These are phyloP conservation scores for Pardalotus punctatus DNA, from an alignment of 2,113 vertebrate genomes.

Conservation along the genomic window DNA sequence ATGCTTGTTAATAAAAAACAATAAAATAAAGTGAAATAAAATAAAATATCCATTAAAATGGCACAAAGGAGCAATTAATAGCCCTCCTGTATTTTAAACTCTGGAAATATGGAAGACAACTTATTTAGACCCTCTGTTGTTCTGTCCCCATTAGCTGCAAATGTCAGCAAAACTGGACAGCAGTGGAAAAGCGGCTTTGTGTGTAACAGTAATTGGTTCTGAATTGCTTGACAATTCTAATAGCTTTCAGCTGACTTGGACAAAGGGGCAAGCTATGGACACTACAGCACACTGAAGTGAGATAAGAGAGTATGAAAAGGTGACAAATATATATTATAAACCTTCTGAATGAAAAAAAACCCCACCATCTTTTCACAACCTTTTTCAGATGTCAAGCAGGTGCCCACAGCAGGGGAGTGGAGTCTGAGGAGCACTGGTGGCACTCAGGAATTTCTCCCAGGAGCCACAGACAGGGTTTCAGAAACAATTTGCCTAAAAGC, in stretches of 20 bases:
- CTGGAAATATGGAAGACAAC: neutral
- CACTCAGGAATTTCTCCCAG: neutral
- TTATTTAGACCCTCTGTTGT: neutral
- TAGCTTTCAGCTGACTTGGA: neutral
- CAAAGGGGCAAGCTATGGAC: neutral
- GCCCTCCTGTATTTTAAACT: neutral
- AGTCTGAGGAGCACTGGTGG: neutral
- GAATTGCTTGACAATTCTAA: neutral
- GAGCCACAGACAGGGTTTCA: fast-evolving
- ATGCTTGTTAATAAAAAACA: neutral
- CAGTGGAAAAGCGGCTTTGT: neutral
- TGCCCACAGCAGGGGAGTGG: neutral
- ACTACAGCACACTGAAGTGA: neutral
- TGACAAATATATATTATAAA: neutral
- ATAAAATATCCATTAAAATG: neutral
- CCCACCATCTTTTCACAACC: neutral
- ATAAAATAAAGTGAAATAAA: neutral
- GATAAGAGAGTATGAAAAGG: neutral
- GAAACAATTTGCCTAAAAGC: neutral
- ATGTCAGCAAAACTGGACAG: neutral
- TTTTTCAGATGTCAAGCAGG: neutral
- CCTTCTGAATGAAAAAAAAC: neutral
- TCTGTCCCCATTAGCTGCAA: neutral
- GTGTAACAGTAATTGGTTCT: neutral
- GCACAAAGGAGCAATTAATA: neutral